Evolutionary conservation across 92 coral and sea anemone species (phyloP).

Genomic region (Palythoa grandiflora): DNA sequence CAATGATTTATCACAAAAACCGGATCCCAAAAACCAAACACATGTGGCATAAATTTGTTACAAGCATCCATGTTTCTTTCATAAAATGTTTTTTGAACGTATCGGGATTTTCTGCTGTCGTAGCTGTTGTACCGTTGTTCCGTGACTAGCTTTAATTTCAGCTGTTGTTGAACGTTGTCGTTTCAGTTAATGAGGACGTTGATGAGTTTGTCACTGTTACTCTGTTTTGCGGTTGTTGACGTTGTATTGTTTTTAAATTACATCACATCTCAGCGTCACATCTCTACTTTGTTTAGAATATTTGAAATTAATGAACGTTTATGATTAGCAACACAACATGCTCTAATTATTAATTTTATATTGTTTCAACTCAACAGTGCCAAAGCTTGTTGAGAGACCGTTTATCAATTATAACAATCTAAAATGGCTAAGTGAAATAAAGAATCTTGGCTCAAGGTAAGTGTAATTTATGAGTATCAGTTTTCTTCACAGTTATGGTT

Average conservation of each 20-base stretch:
- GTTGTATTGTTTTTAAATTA: neutral
- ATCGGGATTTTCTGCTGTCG: no score
- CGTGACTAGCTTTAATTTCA: no score
- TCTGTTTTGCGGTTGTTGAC: no score
- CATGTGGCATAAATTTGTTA: no score
- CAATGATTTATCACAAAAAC: no score
- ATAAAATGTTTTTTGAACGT: no score
- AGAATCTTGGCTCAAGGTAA: constrained; percentile 90
- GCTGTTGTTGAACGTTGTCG: no score
- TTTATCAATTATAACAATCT: constrained; percentile 76
- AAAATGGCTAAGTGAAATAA: constrained; percentile 79
- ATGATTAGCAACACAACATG: neutral
- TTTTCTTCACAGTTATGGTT: neutral
- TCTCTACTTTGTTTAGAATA: neutral
- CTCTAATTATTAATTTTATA: neutral
- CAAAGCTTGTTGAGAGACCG: constrained; percentile 86
- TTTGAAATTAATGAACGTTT: neutral
- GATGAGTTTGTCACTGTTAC: no score
- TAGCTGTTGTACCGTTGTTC: no score
- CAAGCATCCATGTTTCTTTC: no score
- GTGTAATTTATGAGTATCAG: neutral
- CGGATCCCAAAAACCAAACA: neutral
- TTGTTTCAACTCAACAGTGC: constrained; percentile 69
- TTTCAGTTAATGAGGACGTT: no score
- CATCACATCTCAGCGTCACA: neutral